Base-by-base conservation (phyloP, 2,113 vertebrate species). In the Pseudopodoces humilis region DNA sequence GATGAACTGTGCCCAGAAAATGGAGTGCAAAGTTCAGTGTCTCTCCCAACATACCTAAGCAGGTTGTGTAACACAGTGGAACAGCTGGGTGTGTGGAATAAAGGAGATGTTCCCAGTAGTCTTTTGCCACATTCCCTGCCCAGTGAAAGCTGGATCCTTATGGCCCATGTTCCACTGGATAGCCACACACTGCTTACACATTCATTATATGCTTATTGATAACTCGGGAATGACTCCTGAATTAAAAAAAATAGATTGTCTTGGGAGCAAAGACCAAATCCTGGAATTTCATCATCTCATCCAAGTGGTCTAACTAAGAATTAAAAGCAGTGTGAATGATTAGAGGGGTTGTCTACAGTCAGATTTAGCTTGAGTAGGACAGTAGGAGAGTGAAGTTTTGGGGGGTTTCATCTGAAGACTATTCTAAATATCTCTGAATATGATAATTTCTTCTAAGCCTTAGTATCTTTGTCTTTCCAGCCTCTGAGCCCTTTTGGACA, bases 151-250 rank as follows among this genome's bases (percentile, higher is more conserved):
- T 68, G 44, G 9, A 46, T 76, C 63, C 65, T 60, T 56, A 27
- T 0, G 11, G n/a, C 25, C 20, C 9, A 13, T 2, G 10, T n/a
- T 76, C 55, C 5, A 22, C n/a, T 28, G 31, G 22, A 30, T 4
- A 75, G 27, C 31, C 60, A 49, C 8, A 24, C 44, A 24, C 44
- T 18, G 33, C 35, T 35, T 47, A 23, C 16, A 28, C 11, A 4
- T 21, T 70, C 30, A 12, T 35, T 37, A 2, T 5, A n/a, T 10
- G 9, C 16, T 55, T 55, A 23, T 1, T 33, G 17, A 41, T n/a
- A 10, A 10, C 17, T 75, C 30, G 49, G 22, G 58, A 90, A 72
- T 30, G 31, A 72, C n/a, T 27, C 15, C 24, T 49, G n/a, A 53
- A 62, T 6, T 6, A 80, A 58, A 78, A 90, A 58, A 91, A 58